These are phyloP conservation scores for Sebastiscus albofasciatus DNA, from an alignment of 2,797 vertebrate species.

Conservation along the genomic window DNA sequence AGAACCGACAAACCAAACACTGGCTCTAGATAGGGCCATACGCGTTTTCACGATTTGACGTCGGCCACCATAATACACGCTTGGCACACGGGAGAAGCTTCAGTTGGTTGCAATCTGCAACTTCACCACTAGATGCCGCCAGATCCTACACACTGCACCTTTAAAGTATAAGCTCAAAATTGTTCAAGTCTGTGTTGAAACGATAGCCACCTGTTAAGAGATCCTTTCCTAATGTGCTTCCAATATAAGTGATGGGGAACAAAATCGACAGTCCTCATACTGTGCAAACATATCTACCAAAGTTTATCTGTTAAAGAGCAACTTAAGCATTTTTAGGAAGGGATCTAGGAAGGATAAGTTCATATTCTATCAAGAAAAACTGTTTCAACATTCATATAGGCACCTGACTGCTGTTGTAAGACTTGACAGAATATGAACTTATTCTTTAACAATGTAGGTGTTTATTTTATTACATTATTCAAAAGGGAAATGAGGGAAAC, in stretches of 20 bases:
- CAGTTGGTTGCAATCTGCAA: too few species aligned
- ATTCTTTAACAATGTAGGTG: background rate
- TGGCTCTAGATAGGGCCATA: background rate
- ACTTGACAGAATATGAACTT: background rate
- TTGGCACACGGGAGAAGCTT: too few species aligned
- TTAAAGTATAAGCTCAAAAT: background rate
- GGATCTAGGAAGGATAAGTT: background rate
- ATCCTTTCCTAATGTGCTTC: background rate
- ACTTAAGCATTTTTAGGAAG: background rate
- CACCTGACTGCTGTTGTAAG: background rate
- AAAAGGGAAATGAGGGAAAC: background rate
- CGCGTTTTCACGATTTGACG: background rate
- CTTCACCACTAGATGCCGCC: too few species aligned
- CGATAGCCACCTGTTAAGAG: background rate
- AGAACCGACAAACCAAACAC: background rate
- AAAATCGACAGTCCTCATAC: background rate
- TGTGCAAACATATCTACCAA: background rate
- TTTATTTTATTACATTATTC: background rate
- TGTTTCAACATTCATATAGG: background rate
- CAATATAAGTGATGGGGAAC: background rate
- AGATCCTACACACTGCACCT: background rate
- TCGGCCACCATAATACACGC: too few species aligned
- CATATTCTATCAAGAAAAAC: background rate
- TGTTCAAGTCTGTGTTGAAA: too few species aligned
- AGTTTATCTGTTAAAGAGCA: background rate